Conservation (phyloP, 2,113 vertebrate genomes). For the Laterallus jamaicensis region DNA sequence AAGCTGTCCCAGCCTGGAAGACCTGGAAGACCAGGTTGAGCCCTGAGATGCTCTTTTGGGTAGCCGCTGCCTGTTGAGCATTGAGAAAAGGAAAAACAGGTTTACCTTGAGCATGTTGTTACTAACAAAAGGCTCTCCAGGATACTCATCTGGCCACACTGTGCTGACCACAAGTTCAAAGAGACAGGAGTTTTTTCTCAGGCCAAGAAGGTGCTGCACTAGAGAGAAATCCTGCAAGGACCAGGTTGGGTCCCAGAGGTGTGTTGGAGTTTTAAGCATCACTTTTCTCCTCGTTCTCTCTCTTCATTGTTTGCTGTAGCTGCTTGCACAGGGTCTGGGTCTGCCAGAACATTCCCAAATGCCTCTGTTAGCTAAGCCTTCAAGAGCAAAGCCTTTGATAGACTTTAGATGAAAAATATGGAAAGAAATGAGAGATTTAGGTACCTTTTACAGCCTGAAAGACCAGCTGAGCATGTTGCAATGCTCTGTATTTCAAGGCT, state of each 20-base stretch:
- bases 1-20: not conserved
- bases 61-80: not conserved
- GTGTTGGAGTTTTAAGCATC: not conserved
- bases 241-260: not conserved
- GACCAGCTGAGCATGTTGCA: accelerated
- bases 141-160: not conserved
- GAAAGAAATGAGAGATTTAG: not conserved
- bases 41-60: not conserved
- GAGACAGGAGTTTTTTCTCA: not conserved
- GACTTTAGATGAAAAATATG: not conserved
- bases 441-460: not conserved
- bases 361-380: not conserved
- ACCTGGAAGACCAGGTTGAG: not conserved
- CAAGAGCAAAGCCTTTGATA: not conserved
- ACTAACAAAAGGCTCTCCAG: not conserved
- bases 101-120: not conserved
- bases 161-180: not conserved
- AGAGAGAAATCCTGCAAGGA: not conserved
- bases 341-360: not conserved
- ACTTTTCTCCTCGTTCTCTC: not conserved
- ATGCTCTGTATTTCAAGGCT: not conserved
- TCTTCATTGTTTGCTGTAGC: not conserved
- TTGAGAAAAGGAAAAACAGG: not conserved
- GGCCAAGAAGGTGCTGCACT: not conserved
- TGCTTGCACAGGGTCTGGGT: not conserved